phyloP scores from a whole-genome alignment of 1,140 invertebrate species.

The Drosophila yakuba region DNA sequence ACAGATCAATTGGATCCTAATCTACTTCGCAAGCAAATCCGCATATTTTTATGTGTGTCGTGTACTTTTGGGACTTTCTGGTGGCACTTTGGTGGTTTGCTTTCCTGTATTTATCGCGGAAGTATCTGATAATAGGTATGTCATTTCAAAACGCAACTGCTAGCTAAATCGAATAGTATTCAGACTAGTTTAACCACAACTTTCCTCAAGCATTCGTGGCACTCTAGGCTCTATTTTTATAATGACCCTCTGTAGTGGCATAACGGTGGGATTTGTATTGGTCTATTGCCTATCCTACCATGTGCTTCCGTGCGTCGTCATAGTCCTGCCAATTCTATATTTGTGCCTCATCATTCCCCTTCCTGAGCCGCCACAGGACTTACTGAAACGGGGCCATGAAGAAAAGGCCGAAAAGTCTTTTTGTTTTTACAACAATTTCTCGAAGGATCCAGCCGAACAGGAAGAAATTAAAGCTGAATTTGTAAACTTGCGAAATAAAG shows the following conservation, averaged over 20 bases:
- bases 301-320: slow-evolving; percentile 52
- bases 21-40: slow-evolving; percentile 54
- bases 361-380: slow-evolving; percentile 53
- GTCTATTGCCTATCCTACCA: slow-evolving; percentile 49
- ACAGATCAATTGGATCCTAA: slow-evolving; percentile 66
- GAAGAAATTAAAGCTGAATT: slow-evolving; percentile 43
- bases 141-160: background rate
- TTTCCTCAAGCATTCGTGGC: slow-evolving; percentile 55
- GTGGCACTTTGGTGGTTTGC: slow-evolving; percentile 54
- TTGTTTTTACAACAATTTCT: slow-evolving; percentile 64
- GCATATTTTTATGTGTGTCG: slow-evolving; percentile 74
- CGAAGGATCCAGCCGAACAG: slow-evolving; percentile 28
- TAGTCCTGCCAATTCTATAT: slow-evolving; percentile 46
- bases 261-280: slow-evolving; percentile 49
- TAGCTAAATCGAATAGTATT: no score
- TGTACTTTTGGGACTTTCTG: slow-evolving; percentile 77
- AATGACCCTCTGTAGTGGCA: slow-evolving; percentile 52
- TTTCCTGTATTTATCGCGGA: slow-evolving; percentile 70
- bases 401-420: slow-evolving; percentile 52
- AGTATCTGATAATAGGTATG: slow-evolving; percentile 68
- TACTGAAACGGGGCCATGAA: slow-evolving; percentile 43
- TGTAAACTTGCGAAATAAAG: slow-evolving; percentile 34
- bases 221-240: slow-evolving; percentile 54
- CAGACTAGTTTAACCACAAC: no score
- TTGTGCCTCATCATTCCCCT: slow-evolving; percentile 39